These are phyloP conservation scores for Stichodactyla helianthus DNA, from an alignment of 64 coral and sea anemone genomes.

Conservation along the genomic window DNA sequence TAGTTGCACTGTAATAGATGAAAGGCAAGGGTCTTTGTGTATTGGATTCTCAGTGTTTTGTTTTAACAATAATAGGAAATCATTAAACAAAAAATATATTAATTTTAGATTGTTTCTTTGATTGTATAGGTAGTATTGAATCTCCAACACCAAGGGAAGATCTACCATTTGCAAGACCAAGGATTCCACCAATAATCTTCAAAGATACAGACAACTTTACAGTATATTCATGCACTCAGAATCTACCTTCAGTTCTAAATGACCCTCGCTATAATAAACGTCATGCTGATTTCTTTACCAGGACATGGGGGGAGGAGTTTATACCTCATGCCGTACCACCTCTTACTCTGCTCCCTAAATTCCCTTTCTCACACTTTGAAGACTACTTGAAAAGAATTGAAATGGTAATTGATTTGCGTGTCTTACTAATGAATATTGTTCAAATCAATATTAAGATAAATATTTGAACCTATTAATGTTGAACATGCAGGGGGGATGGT, in stretches of 20 bases:
- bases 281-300: conserved; percentile 85
- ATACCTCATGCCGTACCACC: conserved; percentile 66
- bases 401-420: conserved; percentile 27
- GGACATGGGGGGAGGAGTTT: conserved; percentile 93
- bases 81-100: too few relatives aligned
- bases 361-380: conserved; percentile 75
- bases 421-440: neutral
- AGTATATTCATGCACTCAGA: conserved; percentile 89
- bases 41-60: too few relatives aligned
- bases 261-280: conserved; percentile 71
- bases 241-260: conserved; percentile 89
- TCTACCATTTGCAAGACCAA: conserved; percentile 60
- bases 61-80: too few relatives aligned
- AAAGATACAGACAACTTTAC: conserved; percentile 71
- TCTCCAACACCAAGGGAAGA: conserved; percentile 45
- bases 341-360: conserved; percentile 66
- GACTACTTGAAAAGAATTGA: conserved; percentile 89
- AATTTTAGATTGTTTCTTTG: neutral
- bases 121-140: conserved; percentile 34
- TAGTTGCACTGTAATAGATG: too few relatives aligned
- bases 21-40: too few relatives aligned
- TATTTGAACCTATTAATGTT: too few relatives aligned
- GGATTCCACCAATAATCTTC: conserved; percentile 82
- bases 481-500: too few relatives aligned
- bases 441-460: too few relatives aligned